A percentile compares a stretch with the other conserved stretches of the same genome.
These are phyloP conservation scores for Pristis pectinata DNA, from an alignment of 2,797 vertebrate genomes.

Conservation along the genomic window DNA sequence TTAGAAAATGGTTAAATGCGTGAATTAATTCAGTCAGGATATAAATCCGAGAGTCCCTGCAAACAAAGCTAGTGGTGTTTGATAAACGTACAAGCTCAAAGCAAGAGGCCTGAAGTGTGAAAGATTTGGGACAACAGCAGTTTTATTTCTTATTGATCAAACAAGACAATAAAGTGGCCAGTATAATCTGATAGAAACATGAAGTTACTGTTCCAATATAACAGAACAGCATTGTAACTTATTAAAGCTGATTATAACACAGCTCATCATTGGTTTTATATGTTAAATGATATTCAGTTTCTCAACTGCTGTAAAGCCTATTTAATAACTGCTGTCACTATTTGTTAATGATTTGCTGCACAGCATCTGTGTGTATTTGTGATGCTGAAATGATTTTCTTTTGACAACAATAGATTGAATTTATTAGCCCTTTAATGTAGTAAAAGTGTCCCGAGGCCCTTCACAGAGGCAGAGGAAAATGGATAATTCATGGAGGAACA, in stretches of 20 bases:
- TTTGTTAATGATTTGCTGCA: neutral
- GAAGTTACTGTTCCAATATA: neutral
- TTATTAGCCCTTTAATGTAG: neutral
- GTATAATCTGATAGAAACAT: neutral
- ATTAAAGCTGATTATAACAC: neutral
- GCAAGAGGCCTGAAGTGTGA: neutral
- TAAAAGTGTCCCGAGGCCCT: neutral
- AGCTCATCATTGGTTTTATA: neutral
- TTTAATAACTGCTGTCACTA: neutral
- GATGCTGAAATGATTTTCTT: neutral
- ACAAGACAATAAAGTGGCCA: conserved; percentile 9
- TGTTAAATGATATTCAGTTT: neutral
- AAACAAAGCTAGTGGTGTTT: neutral
- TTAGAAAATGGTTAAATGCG: neutral
- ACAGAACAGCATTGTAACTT: neutral
- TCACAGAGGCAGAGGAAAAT: neutral
- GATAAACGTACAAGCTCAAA: neutral
- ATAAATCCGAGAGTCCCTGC: neutral
- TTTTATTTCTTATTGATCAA: conserved; percentile 15
- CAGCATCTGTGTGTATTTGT: neutral
- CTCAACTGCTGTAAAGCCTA: neutral
- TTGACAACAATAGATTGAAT: neutral
- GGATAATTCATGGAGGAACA: neutral
- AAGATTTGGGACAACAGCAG: neutral
- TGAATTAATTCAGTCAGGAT: neutral